phyloP scores from a whole-genome alignment of 2,888 invertebrate species.

The Parochlus steinenii region DNA sequence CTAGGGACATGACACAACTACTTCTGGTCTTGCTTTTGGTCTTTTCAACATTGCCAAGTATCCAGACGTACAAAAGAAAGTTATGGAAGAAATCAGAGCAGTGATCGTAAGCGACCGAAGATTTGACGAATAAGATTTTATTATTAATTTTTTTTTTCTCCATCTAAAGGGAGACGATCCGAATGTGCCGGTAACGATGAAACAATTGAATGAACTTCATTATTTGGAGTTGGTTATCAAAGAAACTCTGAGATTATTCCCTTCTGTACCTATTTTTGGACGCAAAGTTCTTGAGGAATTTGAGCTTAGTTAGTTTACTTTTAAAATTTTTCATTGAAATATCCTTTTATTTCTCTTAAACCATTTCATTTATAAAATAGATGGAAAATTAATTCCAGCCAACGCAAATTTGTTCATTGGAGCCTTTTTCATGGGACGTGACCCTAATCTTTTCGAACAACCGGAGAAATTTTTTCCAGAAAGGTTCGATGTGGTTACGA shows the following conservation, averaged over 20 bases:
- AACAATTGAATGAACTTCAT: constrained; percentile 23
- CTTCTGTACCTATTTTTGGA: constrained; percentile 27
- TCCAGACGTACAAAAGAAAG: constrained; percentile 24
- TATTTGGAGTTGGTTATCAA: constrained; percentile 28
- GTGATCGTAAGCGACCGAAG: constrained; percentile 19
- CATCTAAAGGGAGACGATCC: background rate
- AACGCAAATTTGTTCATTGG: constrained; percentile 1
- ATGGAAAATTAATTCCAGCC: constrained; percentile 3
- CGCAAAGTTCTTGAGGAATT: constrained; percentile 24
- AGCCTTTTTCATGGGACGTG: constrained; percentile 7
- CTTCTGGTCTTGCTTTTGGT: constrained; percentile 25
- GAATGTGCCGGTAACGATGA: constrained; percentile 15
- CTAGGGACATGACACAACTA: constrained; percentile 27
- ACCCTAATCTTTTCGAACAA: constrained; percentile 1
- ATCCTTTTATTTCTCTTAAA: background rate
- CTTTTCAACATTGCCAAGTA: constrained; percentile 24
- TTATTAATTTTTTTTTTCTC: background rate
- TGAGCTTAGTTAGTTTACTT: constrained; percentile 23
- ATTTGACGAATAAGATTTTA: constrained; percentile 15
- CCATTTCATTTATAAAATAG: constrained; percentile 1
- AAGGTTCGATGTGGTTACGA: background rate
- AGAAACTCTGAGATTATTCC: constrained; percentile 26
- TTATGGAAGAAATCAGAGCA: constrained; percentile 22
- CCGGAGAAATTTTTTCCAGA: constrained; percentile 9
- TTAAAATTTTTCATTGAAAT: background rate